Evolutionary conservation across 2,113 vertebrate species (phyloP).

Genomic region (Dasyornis broadbenti): DNA sequence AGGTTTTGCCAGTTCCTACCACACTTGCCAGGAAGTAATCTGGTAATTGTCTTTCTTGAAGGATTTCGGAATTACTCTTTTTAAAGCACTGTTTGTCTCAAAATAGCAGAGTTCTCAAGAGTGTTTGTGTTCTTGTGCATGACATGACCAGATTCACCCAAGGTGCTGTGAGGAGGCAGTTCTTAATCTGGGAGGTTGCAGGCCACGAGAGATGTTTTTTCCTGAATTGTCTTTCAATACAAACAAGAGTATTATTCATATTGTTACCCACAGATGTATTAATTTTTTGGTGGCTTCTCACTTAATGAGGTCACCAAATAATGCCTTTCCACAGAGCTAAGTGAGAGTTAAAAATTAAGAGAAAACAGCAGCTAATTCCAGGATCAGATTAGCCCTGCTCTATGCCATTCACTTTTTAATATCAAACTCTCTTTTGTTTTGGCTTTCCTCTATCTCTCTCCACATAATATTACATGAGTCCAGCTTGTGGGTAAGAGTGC

Average conservation of each 20-base stretch:
- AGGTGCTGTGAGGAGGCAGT: neutral
- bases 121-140: accelerated
- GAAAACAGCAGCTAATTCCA: neutral
- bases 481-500: slow-evolving; percentile 65
- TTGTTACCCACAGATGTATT: neutral
- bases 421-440: neutral
- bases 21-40: neutral
- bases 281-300: neutral
- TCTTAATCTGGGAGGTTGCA: neutral
- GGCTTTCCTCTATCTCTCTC: neutral
- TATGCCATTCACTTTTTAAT: slow-evolving; percentile 15
- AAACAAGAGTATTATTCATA: neutral
- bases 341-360: neutral
- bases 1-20: neutral
- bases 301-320: neutral
- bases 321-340: neutral
- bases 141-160: neutral
- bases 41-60: neutral
- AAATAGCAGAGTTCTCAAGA: neutral
- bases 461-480: neutral
- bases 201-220: neutral
- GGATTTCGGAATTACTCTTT: neutral
- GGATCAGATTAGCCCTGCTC: neutral
- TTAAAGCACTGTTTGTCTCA: neutral
- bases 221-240: neutral